Evolutionary conservation across 64 coral and sea anemone species (phyloP).

Genomic region (Astreopora myriophthalma): DNA sequence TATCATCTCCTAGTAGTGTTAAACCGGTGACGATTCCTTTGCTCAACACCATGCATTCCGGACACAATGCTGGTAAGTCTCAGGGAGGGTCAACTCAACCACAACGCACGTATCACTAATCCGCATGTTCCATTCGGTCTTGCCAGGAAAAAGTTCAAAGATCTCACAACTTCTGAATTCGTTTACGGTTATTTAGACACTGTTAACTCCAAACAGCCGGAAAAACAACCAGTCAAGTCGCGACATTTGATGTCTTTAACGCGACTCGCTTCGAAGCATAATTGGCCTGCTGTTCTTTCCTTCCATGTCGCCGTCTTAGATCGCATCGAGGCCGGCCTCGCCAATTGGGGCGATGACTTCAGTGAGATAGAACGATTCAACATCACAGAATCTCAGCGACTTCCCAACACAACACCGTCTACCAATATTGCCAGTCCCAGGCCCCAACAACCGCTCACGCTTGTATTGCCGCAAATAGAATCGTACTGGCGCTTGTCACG

Average conservation of each 20-base stretch:
- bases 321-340: neutral
- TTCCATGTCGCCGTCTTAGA: neutral
- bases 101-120: neutral
- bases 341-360: neutral
- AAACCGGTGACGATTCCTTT: no score
- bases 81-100: no score
- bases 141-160: neutral
- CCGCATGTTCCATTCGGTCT: conserved; percentile 3
- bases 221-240: neutral
- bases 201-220: neutral
- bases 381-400: conserved; percentile 3
- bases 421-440: neutral
- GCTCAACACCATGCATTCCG: no score
- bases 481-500: neutral
- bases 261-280: neutral
- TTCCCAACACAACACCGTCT: neutral
- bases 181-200: conserved; percentile 31
- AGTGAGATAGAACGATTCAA: conserved; percentile 32
- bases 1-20: no score
- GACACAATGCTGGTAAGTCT: no score
- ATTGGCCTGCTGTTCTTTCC: neutral
- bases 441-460: neutral
- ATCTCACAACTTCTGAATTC: neutral
- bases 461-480: conserved; percentile 8
- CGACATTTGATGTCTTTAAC: neutral